Base-by-base conservation (phyloP, 2,113 vertebrate species). In the Carlito syrichta region DNA sequence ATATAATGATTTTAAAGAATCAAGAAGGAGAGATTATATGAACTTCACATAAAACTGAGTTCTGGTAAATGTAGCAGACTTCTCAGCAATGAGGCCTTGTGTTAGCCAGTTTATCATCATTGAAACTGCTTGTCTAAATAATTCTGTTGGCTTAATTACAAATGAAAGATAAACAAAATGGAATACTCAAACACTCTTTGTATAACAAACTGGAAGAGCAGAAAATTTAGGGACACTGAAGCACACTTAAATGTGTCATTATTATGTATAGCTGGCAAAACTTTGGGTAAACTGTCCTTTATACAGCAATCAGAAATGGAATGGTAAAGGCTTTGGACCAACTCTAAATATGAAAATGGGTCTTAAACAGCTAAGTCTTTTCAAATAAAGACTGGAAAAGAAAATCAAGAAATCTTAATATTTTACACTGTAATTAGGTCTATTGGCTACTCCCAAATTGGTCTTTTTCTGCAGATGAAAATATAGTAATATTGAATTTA, bases 261-360 rank as follows among this genome's bases (percentile, higher is more conserved):
- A 45, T 52, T 96, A 40, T 19, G 8, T 86, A 11, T 32, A 82
- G 30, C 66, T 92, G 73, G 8, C 58, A 84, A 43, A 95, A 66
- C 63, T n/a, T 22, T 58, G 40, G 30, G 30, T 54, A 86, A 89
- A 52, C 11, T 1, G 14, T 87, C 76, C 43, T 88, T 63, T 79
- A n/a, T 66, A 45, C 23, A 48, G 20, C 48, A 58, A n/a, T 86
- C 69, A 81, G 22, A 84, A 94, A 76, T 27, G 45, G 89, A 35
- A 78, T 89, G 7, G 6, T 83, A 82, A 87, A 93, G 83, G 14
- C 85, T 97, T 97, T 91, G 52, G 66, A 25, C 38, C 50, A 96
- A n/a, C n/a, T 95, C 38, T 68, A 77, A 87, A 81, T 74, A 66
- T 79, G 52, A 66, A n/a, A 96, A 86, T 82, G 69, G 12, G 9